phyloP scores from a whole-genome alignment of 2,113 vertebrate genomes.

The Macroglossus sobrinus region DNA sequence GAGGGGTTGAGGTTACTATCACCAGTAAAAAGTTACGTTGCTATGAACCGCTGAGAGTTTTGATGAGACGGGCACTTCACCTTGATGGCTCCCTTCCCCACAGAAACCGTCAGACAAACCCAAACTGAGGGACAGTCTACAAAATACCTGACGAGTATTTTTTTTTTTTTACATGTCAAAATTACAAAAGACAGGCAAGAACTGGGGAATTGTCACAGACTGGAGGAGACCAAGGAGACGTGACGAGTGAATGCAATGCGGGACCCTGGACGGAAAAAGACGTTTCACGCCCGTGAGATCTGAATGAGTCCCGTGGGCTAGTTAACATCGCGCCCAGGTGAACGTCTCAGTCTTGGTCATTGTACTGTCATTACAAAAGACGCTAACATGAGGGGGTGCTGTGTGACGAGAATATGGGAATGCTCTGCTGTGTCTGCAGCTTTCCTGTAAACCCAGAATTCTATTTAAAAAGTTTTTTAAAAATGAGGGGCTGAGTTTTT shows the following conservation, averaged over 20 bases:
- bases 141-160: background rate
- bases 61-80: background rate
- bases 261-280: background rate
- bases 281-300: background rate
- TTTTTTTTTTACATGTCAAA: background rate
- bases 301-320: background rate
- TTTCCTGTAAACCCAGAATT: background rate
- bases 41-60: no score
- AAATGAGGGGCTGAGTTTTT: background rate
- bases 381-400: background rate
- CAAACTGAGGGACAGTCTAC: background rate
- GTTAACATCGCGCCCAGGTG: background rate
- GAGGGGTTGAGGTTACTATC: background rate
- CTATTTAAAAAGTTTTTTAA: background rate
- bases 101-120: background rate
- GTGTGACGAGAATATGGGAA: background rate
- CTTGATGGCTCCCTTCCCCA: background rate
- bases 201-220: background rate
- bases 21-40: background rate
- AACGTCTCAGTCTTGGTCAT: background rate
- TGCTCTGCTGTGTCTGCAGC: background rate
- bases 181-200: background rate
- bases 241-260: background rate
- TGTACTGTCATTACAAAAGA: background rate
- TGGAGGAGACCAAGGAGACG: background rate